Conservation (phyloP, 2,888 invertebrate species). For the Apoderus coryli region DNA sequence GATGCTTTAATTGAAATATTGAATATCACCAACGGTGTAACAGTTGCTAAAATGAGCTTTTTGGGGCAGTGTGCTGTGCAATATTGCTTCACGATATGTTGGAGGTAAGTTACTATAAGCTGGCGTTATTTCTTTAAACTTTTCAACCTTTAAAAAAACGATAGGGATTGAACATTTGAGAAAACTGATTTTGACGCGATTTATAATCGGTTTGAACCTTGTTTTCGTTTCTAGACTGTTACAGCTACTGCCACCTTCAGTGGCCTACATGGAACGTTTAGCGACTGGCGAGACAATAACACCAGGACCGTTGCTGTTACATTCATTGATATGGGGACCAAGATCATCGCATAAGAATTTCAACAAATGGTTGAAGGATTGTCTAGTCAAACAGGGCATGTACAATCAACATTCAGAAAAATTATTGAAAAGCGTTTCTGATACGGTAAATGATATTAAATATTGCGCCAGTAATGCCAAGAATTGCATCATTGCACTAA, state of each 20-base stretch:
- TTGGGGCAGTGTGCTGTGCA: slow-evolving; percentile 70
- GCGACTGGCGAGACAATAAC: slow-evolving; percentile 50
- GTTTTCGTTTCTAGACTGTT: slow-evolving; percentile 55
- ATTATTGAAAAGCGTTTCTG: slow-evolving; percentile 54
- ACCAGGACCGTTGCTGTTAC: slow-evolving; percentile 56
- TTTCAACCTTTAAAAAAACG: no score
- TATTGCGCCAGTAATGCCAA: slow-evolving; percentile 48
- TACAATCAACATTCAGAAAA: slow-evolving; percentile 67
- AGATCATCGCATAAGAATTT: slow-evolving; percentile 72
- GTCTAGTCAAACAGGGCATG: slow-evolving; percentile 71
- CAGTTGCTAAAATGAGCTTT: slow-evolving; percentile 34
- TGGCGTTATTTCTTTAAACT: no score
- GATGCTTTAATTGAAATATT: slow-evolving; percentile 75
- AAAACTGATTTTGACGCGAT: no score
- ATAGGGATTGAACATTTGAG: no score
- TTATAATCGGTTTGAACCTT: no score
- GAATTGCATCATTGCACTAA: slow-evolving; percentile 39
- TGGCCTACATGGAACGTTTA: slow-evolving; percentile 70
- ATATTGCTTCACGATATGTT: slow-evolving; percentile 78
- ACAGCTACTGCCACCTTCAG: slow-evolving; percentile 78
- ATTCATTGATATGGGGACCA: slow-evolving; percentile 83
- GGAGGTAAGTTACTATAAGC: slow-evolving; percentile 49
- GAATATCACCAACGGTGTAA: slow-evolving; percentile 51
- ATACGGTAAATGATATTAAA: slow-evolving; percentile 48
- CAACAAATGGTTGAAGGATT: slow-evolving; percentile 82